Conservation (phyloP, 2,113 vertebrate genomes). For the Tyrannus savana region DNA sequence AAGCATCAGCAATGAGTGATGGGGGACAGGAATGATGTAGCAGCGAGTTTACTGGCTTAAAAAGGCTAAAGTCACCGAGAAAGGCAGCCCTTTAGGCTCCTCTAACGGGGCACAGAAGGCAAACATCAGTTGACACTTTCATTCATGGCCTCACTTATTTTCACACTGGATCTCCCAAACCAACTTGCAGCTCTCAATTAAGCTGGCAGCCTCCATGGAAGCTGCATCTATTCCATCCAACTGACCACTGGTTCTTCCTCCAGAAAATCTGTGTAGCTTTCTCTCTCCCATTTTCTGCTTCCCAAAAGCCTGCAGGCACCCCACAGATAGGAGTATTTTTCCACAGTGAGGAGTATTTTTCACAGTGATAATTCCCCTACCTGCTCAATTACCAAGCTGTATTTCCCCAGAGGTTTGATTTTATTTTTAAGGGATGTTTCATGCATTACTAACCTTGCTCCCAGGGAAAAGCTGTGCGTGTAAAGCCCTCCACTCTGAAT, state of each 20-base stretch:
- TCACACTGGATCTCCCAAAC: neutral
- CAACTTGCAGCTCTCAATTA: neutral
- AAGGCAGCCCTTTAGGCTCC: neutral
- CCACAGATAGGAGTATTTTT: neutral
- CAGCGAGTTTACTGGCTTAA: neutral
- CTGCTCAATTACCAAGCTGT: neutral
- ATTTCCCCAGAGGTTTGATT: neutral
- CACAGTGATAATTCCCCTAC: neutral
- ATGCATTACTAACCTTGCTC: neutral
- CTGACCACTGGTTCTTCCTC: neutral
- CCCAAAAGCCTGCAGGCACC: neutral
- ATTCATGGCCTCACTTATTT: neutral
- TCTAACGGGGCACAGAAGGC: neutral
- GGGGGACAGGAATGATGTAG: fast-evolving
- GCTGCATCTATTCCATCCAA: neutral
- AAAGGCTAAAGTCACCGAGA: neutral
- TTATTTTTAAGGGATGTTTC: neutral
- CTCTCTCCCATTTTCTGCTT: neutral
- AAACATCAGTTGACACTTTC: neutral
- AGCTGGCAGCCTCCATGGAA: neutral
- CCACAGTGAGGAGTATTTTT: neutral
- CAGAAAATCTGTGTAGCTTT: neutral
- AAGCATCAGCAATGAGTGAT: neutral
- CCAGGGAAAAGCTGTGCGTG: neutral
- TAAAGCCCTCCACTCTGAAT: neutral